These are phyloP conservation scores for Scortum barcoo DNA, from an alignment of 2,113 vertebrate genomes.

Conservation along the genomic window DNA sequence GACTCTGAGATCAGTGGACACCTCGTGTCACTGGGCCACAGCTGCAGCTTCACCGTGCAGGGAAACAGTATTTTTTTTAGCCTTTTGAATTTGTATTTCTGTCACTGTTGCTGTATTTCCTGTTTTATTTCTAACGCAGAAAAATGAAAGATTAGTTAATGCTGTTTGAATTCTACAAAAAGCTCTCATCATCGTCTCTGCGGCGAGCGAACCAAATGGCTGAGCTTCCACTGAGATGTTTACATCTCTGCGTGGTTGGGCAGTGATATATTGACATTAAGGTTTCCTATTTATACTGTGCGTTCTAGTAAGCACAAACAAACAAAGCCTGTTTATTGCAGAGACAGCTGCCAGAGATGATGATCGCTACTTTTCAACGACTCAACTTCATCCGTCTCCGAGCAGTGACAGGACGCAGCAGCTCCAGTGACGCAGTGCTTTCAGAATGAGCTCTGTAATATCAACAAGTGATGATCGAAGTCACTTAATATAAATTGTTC, in stretches of 20 bases:
- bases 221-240: slow-evolving; percentile 20
- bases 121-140: slow-evolving; percentile 11
- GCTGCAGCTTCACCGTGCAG: too few species aligned
- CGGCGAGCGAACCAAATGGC: background rate
- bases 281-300: slow-evolving; percentile 37
- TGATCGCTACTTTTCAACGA: background rate
- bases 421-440: background rate
- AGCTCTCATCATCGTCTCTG: background rate
- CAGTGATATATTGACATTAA: slow-evolving; percentile 19
- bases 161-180: background rate
- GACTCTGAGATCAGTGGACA: too few species aligned
- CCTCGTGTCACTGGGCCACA: too few species aligned
- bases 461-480: slow-evolving; percentile 19
- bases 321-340: slow-evolving; percentile 38
- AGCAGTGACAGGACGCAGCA: background rate
- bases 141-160: background rate
- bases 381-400: background rate
- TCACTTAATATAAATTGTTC: slow-evolving; percentile 5
- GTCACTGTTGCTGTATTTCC: background rate
- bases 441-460: background rate
- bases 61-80: background rate
- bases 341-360: background rate
- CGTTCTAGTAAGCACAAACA: slow-evolving; percentile 24
- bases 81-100: background rate
- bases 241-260: slow-evolving; percentile 6